Conservation (phyloP, 64 coral and sea anemone genomes). For the Acropora tenuis region DNA sequence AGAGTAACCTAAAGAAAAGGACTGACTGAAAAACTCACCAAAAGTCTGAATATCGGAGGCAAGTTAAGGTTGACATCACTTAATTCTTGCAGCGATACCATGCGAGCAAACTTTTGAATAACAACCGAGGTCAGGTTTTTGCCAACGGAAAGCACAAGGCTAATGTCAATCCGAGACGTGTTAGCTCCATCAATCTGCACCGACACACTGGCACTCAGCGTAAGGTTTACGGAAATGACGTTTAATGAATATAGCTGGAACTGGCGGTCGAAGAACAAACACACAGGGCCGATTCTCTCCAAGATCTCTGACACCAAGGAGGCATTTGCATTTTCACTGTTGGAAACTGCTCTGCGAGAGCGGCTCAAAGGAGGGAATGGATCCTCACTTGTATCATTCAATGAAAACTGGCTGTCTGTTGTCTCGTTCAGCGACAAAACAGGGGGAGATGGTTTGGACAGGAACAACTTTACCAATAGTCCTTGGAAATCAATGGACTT, state of each 20-base stretch:
- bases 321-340: background rate
- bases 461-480: slow-evolving; percentile 25
- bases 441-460: slow-evolving; percentile 20
- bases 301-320: background rate
- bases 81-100: background rate
- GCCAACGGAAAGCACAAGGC: background rate
- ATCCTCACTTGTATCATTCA: background rate
- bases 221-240: background rate
- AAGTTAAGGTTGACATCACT: background rate
- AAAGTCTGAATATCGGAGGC: rapidly evolving
- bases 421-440: background rate
- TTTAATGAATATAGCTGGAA: background rate
- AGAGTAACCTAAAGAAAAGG: too few relatives aligned
- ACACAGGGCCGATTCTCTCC: background rate
- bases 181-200: background rate
- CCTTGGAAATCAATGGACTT: background rate
- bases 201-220: background rate
- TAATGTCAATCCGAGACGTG: background rate
- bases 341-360: background rate
- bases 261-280: background rate
- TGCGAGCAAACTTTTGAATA: background rate
- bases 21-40: background rate
- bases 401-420: background rate
- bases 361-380: background rate
- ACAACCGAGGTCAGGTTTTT: background rate